These are phyloP conservation scores for Xyrauchen texanus DNA, from an alignment of 2,113 vertebrate species.

Conservation along the genomic window DNA sequence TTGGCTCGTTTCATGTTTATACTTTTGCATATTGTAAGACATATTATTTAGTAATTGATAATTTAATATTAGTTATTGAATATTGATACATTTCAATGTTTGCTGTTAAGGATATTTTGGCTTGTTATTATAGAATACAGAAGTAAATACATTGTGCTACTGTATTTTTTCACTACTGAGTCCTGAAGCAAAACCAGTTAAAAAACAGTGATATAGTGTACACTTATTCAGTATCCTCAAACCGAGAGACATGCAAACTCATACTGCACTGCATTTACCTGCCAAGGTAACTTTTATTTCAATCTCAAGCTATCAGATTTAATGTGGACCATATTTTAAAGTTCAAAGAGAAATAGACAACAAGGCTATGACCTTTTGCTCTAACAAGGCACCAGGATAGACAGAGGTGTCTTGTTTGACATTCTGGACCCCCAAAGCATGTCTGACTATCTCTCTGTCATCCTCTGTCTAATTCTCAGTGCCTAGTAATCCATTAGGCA, in stretches of 20 bases:
- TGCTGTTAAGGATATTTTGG: too few species aligned
- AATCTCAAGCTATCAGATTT: not conserved
- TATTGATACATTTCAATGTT: too few species aligned
- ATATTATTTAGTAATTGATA: too few species aligned
- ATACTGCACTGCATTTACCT: not conserved
- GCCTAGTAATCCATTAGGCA: conserved; percentile 27
- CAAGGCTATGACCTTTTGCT: not conserved
- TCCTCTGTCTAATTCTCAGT: conserved; percentile 3
- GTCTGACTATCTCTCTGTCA: not conserved
- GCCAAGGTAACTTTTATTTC: not conserved
- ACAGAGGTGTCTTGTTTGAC: conserved; percentile 13
- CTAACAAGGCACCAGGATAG: not conserved
- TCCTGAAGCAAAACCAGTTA: too few species aligned
- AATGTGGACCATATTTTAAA: conserved; percentile 8
- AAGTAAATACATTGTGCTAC: too few species aligned
- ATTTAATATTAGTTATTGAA: too few species aligned
- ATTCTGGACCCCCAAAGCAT: conserved; percentile 24
- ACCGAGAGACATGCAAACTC: conserved; percentile 59
- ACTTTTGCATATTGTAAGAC: too few species aligned
- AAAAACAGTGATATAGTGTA: too few species aligned
- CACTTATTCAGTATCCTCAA: conserved; percentile 9
- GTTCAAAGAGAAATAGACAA: conserved; percentile 3
- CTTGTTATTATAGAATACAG: too few species aligned
- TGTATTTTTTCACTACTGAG: too few species aligned
- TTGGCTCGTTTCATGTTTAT: too few species aligned